A percentile compares a stretch with the other conserved stretches of the same genome.
Evolutionary conservation across 2,113 vertebrate species (phyloP).

Genomic region (Vireo altiloquus): DNA sequence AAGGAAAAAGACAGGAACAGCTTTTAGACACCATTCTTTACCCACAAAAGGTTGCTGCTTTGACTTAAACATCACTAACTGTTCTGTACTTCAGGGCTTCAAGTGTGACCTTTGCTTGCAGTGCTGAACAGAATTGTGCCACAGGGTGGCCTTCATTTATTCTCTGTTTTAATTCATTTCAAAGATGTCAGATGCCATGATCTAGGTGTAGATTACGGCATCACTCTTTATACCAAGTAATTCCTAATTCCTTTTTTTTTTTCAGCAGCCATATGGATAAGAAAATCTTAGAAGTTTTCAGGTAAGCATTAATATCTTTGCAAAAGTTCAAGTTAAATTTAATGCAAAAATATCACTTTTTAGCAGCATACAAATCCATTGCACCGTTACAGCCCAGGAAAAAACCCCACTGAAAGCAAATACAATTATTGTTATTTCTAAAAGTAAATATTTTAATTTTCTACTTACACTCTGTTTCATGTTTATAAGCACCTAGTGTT

Average conservation of each 20-base stretch:
- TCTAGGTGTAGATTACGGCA: neutral
- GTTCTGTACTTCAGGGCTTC: neutral
- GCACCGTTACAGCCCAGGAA: neutral
- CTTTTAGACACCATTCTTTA: neutral
- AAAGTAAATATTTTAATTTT: neutral
- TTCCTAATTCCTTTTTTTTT: neutral
- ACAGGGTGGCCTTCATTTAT: neutral
- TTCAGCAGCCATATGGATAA: neutral
- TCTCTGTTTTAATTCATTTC: neutral
- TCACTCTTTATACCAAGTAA: neutral
- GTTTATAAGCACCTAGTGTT: constrained; percentile 94
- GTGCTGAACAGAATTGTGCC: neutral
- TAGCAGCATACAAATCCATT: neutral
- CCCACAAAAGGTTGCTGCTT: neutral
- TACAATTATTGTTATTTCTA: neutral
- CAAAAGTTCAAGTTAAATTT: neutral
- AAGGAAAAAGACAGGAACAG: neutral
- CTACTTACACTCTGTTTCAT: constrained; percentile 96
- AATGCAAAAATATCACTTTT: neutral
- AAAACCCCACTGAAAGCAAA: neutral
- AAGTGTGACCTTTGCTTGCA: neutral
- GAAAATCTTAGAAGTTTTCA: neutral
- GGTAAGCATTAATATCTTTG: neutral
- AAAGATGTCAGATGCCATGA: neutral
- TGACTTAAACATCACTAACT: neutral